These are phyloP conservation scores for Sturnus vulgaris DNA, from an alignment of 2,113 vertebrate genomes.

Conservation along the genomic window DNA sequence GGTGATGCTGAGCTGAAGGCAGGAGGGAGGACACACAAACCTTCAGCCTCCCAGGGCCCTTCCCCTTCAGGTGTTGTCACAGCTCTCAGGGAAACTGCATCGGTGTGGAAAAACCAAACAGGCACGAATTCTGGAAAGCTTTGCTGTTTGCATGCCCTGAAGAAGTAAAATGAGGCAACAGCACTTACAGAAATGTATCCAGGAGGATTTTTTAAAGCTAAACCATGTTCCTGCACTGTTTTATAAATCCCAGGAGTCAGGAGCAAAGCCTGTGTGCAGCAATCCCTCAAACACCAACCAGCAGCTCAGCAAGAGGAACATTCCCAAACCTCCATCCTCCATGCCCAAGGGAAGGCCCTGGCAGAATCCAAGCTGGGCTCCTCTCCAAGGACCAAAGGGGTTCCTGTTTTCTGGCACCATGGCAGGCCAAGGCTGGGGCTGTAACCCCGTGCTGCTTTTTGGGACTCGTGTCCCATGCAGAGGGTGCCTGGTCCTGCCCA, in stretches of 20 bases:
- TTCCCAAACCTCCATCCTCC: not conserved
- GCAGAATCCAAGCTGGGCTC: accelerated
- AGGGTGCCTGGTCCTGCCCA: not conserved
- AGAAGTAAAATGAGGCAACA: not conserved
- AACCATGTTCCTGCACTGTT: not conserved
- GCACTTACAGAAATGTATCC: accelerated
- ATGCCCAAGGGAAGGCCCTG: accelerated
- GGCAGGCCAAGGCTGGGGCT: not conserved
- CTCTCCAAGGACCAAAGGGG: not conserved
- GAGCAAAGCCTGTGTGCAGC: accelerated
- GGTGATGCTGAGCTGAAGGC: not conserved
- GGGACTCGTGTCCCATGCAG: not conserved
- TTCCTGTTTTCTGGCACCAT: accelerated
- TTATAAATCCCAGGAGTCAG: not conserved
- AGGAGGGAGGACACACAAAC: not conserved
- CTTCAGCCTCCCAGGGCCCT: not conserved
- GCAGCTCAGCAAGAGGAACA: not conserved
- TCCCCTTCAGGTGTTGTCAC: accelerated
- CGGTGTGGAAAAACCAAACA: not conserved
- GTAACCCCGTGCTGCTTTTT: accelerated
- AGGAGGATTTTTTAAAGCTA: not conserved
- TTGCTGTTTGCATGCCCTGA: not conserved
- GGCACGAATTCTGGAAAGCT: not conserved
- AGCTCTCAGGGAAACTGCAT: not conserved
- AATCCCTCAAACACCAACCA: not conserved